Conservation (phyloP, 2,113 vertebrate species). For the Gavialis gangeticus region DNA sequence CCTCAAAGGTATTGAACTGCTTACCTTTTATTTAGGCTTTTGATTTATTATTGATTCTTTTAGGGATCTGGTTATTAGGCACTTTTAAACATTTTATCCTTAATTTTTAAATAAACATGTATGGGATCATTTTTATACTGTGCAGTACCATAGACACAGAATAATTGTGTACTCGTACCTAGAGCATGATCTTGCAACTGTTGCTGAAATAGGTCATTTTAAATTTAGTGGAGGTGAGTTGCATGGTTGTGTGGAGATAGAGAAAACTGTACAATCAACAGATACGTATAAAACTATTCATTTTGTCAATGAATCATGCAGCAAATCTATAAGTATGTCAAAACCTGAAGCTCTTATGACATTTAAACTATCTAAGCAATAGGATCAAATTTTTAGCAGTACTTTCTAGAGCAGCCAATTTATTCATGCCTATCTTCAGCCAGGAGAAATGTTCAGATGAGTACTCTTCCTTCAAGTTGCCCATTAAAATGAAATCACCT, state of each 20-base stretch:
- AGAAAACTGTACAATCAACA: background rate
- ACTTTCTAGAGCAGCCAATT: background rate
- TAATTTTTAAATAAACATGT: background rate
- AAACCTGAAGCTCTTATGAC: background rate
- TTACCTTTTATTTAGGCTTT: too few species aligned
- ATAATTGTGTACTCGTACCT: background rate
- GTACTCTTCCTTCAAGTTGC: background rate
- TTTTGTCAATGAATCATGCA: background rate
- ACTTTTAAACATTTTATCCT: background rate
- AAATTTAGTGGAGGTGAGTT: background rate
- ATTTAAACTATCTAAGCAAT: background rate
- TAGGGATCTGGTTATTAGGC: background rate
- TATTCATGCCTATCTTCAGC: background rate
- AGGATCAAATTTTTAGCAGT: background rate
- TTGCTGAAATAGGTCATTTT: fast-evolving
- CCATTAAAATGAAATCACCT: background rate
- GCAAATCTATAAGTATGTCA: background rate
- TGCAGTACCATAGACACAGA: background rate
- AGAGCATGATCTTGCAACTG: background rate
- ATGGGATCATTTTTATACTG: background rate
- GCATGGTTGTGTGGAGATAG: background rate
- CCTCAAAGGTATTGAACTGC: too few species aligned
- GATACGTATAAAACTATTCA: background rate
- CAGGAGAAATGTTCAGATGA: background rate
- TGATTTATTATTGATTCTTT: too few species aligned